Evolutionary conservation across 2,888 invertebrate genomes (phyloP), one percentile per base, ranked within the genome.

Genomic region (Polyploca ridens): DNA sequence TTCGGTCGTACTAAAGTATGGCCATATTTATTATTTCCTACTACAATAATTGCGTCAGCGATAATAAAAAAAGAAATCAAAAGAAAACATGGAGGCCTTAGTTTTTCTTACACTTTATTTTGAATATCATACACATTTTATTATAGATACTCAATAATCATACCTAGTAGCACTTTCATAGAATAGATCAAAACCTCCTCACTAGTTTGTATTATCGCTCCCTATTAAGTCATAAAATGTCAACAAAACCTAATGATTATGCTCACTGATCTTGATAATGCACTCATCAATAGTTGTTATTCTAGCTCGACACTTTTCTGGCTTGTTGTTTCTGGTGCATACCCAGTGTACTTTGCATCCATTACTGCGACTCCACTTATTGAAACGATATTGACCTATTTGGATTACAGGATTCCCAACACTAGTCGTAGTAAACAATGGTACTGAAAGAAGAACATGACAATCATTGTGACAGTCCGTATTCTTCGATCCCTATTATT

Each of bases 271-370:
- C 38, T 59, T 59, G 38, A 59, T 16, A 59, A 59, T 59, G 2
- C n/a, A 8, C 35, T 38, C 16, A 10, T 38, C 16, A 6, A 59
- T 33, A 2, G 59, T 59, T n/a, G 38, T 10, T 7, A 59, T 59
- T 14, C 59, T 59, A 8, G 59, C 89, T 33, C 84, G 74, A 69
- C 89, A 89, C 8, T 84, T 86, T 6, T 76, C 46, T 14, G 11
- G 46, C 46, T 46, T 69, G 67, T 84, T 85, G 46, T 81, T 76
- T 46, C 85, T 75, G 63, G 81, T 79, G 69, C 90, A 90, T 13
- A 85, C 85, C 90, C 90, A 90, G 14, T 87, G 74, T 5, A 82
- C 78, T 69, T 84, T 85, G 1, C 76, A 74, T 0, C 87, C 88
- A 7, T 76, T 79, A 49, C 85, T 84, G 2, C 87, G 76, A 66